These are phyloP conservation scores for Junco hyemalis DNA, from an alignment of 2,113 vertebrate genomes.

Conservation along the genomic window DNA sequence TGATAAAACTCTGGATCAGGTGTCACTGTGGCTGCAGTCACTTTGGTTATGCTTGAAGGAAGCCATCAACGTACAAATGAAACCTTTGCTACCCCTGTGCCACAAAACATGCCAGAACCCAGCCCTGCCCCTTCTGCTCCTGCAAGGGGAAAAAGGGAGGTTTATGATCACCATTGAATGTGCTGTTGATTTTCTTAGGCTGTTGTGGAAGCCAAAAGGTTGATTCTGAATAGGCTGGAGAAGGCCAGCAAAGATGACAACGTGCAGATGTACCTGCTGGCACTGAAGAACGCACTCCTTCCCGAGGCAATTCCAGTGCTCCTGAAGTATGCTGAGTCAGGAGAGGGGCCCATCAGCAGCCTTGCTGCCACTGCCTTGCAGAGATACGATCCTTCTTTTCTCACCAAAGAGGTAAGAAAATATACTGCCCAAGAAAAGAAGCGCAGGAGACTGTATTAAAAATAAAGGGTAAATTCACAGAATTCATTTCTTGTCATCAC, in stretches of 20 bases:
- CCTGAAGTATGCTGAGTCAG: conserved; percentile 83
- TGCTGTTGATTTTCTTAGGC: conserved; percentile 70
- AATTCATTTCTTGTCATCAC: neutral
- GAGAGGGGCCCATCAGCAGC: conserved; percentile 83
- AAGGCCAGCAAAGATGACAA: conserved; percentile 81
- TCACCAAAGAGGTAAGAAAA: conserved; percentile 84
- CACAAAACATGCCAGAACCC: neutral
- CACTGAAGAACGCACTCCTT: conserved; percentile 91
- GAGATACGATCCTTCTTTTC: conserved; percentile 82
- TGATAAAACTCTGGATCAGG: neutral
- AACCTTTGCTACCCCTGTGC: neutral
- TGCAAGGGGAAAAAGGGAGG: neutral
- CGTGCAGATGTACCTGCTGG: conserved; percentile 87
- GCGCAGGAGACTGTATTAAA: neutral
- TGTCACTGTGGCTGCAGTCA: neutral
- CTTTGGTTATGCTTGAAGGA: neutral
- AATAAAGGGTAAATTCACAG: neutral
- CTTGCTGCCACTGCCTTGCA: conserved; percentile 85
- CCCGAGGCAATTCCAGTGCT: conserved; percentile 88
- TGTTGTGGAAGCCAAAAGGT: conserved; percentile 85
- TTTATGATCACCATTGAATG: neutral
- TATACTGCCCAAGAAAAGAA: neutral
- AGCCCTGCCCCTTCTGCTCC: neutral
- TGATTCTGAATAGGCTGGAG: conserved; percentile 85
- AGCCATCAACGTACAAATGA: neutral